Conservation (phyloP, 2,888 invertebrate species). For the Poecilus cupreus region DNA sequence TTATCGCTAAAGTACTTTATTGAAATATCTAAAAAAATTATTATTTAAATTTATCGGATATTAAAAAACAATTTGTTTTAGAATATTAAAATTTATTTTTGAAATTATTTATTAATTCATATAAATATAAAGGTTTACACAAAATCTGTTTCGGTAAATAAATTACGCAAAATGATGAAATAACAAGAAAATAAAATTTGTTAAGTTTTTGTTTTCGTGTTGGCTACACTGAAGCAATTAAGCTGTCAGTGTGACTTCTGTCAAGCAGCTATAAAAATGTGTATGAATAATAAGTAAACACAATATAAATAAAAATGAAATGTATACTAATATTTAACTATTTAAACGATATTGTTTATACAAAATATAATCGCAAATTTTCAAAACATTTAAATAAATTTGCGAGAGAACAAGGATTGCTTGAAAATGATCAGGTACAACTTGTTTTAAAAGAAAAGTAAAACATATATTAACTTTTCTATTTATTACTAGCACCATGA, state of each 20-base stretch:
- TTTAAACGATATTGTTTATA: conserved; percentile 75
- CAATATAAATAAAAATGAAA: conserved; percentile 71
- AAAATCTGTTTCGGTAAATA: too few species aligned
- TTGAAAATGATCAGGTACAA: conserved; percentile 63
- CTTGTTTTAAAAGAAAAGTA: conserved; percentile 18
- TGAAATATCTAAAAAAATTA: too few species aligned
- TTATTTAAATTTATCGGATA: too few species aligned
- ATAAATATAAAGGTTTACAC: too few species aligned
- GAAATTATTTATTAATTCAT: too few species aligned
- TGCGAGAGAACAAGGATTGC: conserved; percentile 72
- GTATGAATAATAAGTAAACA: background rate
- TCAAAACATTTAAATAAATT: conserved; percentile 73
- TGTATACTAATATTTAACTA: conserved; percentile 76
- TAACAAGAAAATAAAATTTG: too few species aligned
- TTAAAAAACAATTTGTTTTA: too few species aligned
- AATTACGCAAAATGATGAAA: too few species aligned
- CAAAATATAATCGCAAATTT: conserved; percentile 73
- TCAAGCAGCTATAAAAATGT: background rate
- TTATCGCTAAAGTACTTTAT: too few species aligned
- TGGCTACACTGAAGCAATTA: background rate
- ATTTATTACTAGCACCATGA: conserved; percentile 63
- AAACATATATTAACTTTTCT: conserved; percentile 57
- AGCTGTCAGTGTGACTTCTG: background rate
- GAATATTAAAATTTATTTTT: too few species aligned
- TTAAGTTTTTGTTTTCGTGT: background rate